phyloP scores from a whole-genome alignment of 2,113 vertebrate genomes.

The Alaudala cheleensis region DNA sequence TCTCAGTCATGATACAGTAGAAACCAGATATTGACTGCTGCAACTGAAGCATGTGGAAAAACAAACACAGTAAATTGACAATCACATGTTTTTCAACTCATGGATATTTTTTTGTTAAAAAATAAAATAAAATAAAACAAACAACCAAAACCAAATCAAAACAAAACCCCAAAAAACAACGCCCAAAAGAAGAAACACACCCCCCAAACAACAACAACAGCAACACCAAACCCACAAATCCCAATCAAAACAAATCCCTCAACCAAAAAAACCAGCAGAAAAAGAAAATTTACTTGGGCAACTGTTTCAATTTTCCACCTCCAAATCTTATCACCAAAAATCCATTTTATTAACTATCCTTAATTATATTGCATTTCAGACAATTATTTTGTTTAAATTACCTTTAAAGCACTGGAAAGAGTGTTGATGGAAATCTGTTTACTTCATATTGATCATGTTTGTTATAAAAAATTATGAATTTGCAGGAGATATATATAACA shows the following conservation, averaged over 20 bases:
- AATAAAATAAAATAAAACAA: neutral
- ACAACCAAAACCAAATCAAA: neutral
- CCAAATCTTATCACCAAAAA: neutral
- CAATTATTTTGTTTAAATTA: neutral
- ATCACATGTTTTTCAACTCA: neutral
- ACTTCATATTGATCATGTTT: neutral
- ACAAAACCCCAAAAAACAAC: neutral
- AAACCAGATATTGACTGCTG: neutral
- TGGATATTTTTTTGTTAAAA: neutral
- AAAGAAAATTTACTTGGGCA: neutral
- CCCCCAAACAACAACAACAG: neutral
- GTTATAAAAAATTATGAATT: neutral
- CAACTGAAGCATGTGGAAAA: neutral
- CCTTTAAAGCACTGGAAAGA: neutral
- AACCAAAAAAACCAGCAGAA: neutral
- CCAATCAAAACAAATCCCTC: neutral
- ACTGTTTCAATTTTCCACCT: neutral
- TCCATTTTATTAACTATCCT: neutral
- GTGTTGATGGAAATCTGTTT: neutral
- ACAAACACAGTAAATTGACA: neutral
- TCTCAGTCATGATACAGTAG: neutral
- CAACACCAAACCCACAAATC: neutral
- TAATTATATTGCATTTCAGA: neutral
- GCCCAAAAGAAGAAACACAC: neutral
- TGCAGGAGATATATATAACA: neutral